Evolutionary conservation across 2,888 invertebrate species (phyloP), one percentile per base, ranked within the genome.

Genomic region (Odiellus spinosus): DNA sequence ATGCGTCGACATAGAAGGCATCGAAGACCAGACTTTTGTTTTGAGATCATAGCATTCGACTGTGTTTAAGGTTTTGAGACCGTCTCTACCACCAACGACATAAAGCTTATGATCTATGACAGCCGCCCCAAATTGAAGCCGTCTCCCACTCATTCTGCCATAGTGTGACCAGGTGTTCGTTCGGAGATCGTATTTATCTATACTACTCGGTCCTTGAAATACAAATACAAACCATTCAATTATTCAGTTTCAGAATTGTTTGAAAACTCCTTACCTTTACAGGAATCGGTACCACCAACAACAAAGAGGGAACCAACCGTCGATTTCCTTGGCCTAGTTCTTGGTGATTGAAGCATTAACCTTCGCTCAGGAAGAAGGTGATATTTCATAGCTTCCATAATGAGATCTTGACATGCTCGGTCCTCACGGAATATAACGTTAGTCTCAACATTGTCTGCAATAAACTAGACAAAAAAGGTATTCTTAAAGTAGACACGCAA

Each of bases 301-400:
- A 86, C 84, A 57, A 86, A 72, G 53, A 93, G 71, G 45, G 78
- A 74, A 2, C 91, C 91, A 44, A 91, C 80, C 1, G 91, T 91
- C 0, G 90, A 85, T 63, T 91, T 91, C 44, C 93, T 72, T 0
- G 91, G 90, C 55, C 81, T 76, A 1, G 88, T 88, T 53, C 88
- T 74, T 52, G 78, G 75, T 17, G 82, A 82, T 58, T 82, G 76
- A 58, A 86, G 73, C 53, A 81, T 74, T 42, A 61, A 63, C 39
- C 87, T 73, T 42, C 90, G 71, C 61, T 88, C 88, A 0, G 91
- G 90, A 53, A 91, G 66, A 26, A 91, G 70, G 64, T 91, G 91
- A 77, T 88, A 91, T 61, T 87, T 88, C 54, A 90, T 75, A 11
- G 91, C 91, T 66, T 91, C 91, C 80, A 90, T 85, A 45, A 93